phyloP scores from a whole-genome alignment of 92 coral and sea anemone genomes.

The Diadumene lineata region DNA sequence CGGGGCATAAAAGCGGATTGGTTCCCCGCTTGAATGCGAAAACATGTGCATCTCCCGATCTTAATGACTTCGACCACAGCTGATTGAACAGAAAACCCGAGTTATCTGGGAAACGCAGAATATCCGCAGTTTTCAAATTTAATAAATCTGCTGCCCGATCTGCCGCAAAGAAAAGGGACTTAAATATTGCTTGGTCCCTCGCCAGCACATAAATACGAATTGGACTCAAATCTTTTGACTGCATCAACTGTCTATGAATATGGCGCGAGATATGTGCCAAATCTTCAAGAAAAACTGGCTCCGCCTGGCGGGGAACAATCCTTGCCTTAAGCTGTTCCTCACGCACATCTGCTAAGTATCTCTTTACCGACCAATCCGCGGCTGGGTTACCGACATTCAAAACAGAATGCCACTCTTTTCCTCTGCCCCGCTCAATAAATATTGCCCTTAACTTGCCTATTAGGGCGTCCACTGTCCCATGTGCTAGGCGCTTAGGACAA shows the following conservation, averaged over 20 bases:
- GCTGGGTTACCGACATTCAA: conserved; percentile 33
- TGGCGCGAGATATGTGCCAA: neutral
- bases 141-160: conserved; percentile 38
- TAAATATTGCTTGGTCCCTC: conserved; percentile 41
- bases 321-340: conserved; percentile 42
- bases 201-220: conserved; percentile 1
- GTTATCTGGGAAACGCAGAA: conserved; percentile 18
- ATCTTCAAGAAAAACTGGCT: conserved; percentile 22
- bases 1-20: conserved; percentile 30
- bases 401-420: neutral
- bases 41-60: neutral
- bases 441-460: conserved; percentile 37
- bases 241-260: neutral
- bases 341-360: conserved; percentile 14
- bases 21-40: conserved; percentile 36
- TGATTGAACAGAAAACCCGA: conserved; percentile 19
- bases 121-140: conserved; percentile 17
- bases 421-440: conserved; percentile 21
- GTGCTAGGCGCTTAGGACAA: conserved; percentile 28
- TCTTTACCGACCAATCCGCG: conserved; percentile 8
- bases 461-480: conserved; percentile 16
- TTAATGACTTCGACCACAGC: conserved; percentile 1
- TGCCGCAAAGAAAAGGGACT: conserved; percentile 38
- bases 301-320: conserved; percentile 22
- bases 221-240: neutral